phyloP scores from a whole-genome alignment of 1,140 invertebrate species.

The Lepidurus packardi region DNA sequence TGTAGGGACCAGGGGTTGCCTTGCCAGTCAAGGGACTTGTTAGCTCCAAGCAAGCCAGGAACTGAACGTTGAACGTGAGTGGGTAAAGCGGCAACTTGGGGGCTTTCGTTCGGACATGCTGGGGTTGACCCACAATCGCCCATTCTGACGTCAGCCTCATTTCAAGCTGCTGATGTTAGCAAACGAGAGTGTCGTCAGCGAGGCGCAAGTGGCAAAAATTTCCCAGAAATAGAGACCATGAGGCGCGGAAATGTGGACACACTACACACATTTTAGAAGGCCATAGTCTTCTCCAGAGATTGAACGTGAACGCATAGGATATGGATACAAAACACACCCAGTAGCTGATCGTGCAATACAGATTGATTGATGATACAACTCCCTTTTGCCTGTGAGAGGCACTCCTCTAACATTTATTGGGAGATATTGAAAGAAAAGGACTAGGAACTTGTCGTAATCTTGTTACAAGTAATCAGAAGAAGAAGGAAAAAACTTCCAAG shows the following conservation, averaged over 20 bases:
- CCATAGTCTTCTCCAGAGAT: not conserved
- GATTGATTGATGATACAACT: too few species aligned
- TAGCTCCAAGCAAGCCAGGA: not conserved
- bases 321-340: not conserved
- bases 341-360: too few species aligned
- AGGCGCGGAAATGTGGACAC: not conserved
- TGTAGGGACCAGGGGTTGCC: constrained; percentile 5
- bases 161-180: constrained; percentile 5
- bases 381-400: too few species aligned
- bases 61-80: not conserved
- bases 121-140: not conserved
- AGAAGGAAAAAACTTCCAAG: too few species aligned
- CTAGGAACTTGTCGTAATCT: too few species aligned
- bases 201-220: constrained; percentile 29
- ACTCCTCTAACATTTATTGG: too few species aligned
- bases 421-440: too few species aligned
- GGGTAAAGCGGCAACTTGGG: not conserved
- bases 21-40: not conserved
- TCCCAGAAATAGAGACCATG: constrained; percentile 30
- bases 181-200: constrained; percentile 19
- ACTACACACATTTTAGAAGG: not conserved
- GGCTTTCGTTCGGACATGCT: not conserved
- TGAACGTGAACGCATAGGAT: not conserved
- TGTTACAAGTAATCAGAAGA: too few species aligned
- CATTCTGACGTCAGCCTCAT: constrained; percentile 14